phyloP scores from a whole-genome alignment of 2,113 vertebrate species.

The Excalfactoria chinensis region DNA sequence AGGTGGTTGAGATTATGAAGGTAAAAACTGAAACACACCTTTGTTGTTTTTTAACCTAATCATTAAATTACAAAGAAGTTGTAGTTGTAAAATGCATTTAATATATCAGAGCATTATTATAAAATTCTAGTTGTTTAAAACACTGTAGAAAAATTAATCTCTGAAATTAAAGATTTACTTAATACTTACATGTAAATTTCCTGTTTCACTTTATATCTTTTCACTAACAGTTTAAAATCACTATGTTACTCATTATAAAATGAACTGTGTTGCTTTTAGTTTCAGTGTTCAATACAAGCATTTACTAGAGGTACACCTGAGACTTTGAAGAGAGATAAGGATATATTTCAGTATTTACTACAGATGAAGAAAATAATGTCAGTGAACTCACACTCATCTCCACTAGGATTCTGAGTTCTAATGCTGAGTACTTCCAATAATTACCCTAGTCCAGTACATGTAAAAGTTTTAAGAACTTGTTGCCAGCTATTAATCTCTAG shows the following conservation, averaged over 20 bases:
- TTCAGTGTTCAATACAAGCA: neutral
- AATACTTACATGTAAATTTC: neutral
- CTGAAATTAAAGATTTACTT: neutral
- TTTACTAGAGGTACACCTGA: neutral
- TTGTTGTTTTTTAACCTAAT: neutral
- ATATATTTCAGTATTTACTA: neutral
- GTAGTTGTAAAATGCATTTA: neutral
- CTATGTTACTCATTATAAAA: neutral
- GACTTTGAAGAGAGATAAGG: neutral
- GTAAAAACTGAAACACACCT: constrained; percentile 73
- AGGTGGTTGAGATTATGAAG: constrained; percentile 91
- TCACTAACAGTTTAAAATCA: neutral
- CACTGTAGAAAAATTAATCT: neutral
- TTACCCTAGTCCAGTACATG: neutral
- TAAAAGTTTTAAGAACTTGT: neutral
- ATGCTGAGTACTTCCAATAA: neutral
- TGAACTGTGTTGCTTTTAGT: neutral
- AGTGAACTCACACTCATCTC: neutral
- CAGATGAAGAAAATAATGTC: neutral
- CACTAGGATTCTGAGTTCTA: neutral
- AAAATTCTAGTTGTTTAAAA: neutral
- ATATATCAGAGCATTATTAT: neutral
- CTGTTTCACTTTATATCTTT: neutral
- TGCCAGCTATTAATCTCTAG: neutral
- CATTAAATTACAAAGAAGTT: neutral